Evolutionary conservation across 2,888 invertebrate genomes (phyloP), one percentile per base, ranked within the genome.

Genomic region (Drosophila macrospina): DNA sequence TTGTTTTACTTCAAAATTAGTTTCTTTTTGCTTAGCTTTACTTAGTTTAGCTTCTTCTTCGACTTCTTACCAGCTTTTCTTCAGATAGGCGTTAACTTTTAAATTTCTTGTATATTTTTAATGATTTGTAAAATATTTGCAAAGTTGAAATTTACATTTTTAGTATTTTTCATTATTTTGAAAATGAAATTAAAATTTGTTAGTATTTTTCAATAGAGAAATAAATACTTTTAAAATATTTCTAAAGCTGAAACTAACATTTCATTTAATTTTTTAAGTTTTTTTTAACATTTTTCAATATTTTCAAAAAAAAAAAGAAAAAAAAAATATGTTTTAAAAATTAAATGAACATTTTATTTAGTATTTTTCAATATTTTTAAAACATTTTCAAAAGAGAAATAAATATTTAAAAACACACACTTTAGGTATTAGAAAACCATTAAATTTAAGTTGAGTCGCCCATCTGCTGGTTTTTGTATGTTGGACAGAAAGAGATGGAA

Each of bases 1-100:
- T 55, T 11, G 28, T 36, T 39, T 48, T n/a, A 37, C 39, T 60
- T 60, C 36, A 39, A 24, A 50, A 48, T 39, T 69, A 34, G 54
- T 69, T 44, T 30, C 4, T 45, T 26, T 16, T 51, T 16, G 24
- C 16, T 34, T 65, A 41, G 30, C 30, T 8, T 59, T 16, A 15
- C 24, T 45, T 2, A 2, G 11, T 44, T 24, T 41, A 11, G 11
- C 6, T 45, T 10, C 11, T 48, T 15, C 41, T 11, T 32, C n/a
- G 36, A 26, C 15, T 51, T 26, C 5, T 11, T 5, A 1, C n/a
- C 10, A 10, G 4, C 13, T 13, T 5, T 36, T n/a, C 39, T 52
- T n/a, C 1, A 20, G 28, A 8, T 52, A 28, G 28, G 39, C 51
- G 20, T 28, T 16, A 0, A 2, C 30, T 20, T 30, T 11, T 1